These are phyloP conservation scores for Anthrax anthrax DNA, from an alignment of 2,888 invertebrate species.

Conservation along the genomic window DNA sequence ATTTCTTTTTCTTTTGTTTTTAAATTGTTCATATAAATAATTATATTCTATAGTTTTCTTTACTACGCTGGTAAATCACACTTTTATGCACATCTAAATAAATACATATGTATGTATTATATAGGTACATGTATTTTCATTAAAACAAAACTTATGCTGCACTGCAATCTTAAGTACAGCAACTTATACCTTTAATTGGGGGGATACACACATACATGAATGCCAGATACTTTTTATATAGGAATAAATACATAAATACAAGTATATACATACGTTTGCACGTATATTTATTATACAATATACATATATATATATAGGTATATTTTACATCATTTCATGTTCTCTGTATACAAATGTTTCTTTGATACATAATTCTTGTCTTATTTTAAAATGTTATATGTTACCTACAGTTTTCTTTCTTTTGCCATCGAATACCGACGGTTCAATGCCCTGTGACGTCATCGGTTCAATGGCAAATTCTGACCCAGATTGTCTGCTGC, in stretches of 20 bases:
- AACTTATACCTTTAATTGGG: no score
- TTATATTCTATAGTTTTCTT: no score
- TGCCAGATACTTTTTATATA: no score
- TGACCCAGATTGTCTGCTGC: conserved; percentile 37
- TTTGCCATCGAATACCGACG: conserved; percentile 8
- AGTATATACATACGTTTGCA: conserved; percentile 3
- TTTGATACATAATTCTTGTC: conserved; percentile 5
- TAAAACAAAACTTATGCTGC: no score
- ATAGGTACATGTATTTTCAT: no score
- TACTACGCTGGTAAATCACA: neutral
- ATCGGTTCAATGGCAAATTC: conserved; percentile 37
- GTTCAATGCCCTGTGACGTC: conserved; percentile 35
- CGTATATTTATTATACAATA: conserved; percentile 3
- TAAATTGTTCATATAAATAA: no score
- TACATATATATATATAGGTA: conserved; percentile 2
- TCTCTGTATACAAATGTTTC: no score
- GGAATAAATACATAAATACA: neutral
- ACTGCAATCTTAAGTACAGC: no score
- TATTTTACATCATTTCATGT: no score
- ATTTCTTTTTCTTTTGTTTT: conserved; percentile 1
- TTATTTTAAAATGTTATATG: conserved; percentile 9
- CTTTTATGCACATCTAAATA: neutral
- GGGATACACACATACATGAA: no score
- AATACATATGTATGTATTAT: no score
- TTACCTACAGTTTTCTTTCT: conserved; percentile 8